Evolutionary conservation across 2,888 invertebrate species (phyloP), one percentile per base, ranked within the genome.

Genomic region (Leptura quadrifasciata): DNA sequence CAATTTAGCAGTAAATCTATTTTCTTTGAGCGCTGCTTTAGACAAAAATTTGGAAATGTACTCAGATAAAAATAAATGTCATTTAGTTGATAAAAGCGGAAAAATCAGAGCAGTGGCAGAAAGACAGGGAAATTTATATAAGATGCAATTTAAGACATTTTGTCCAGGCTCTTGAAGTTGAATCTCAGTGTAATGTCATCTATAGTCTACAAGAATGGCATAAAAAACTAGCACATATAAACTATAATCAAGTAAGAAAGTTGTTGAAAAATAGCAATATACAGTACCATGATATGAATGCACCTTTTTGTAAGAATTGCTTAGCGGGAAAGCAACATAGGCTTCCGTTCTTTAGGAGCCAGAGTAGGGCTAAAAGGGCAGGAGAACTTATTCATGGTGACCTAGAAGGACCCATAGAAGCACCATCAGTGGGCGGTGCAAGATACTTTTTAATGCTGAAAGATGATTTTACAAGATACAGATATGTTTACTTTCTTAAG

Each of bases 401-500:
- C 5, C 24, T 24, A 5, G 24, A 24, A 24, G 24, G 24, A 5
- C 24, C 24, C 5, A 24, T 24, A 24, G 35, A 35, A 35, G 35
- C 8, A 8, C 8, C 35, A 35, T 35, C 35, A 8, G 8, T 35
- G 18, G 57, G 57, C 4, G 57, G 20, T 0, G 57, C 57, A 57
- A 18, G 20, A 20, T 57, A 35, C 8, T 35, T 35, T n/a, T 35
- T 35, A 35, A 35, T 35, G 35, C 35, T 35, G 8, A 35, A 35
- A 35, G 35, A 35, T 47, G 47, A 47, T 15, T 47, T 47, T 47
- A 15, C 47, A 10, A 47, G 15, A 47, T 47, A 47, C 4, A 58
- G 58, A 58, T 58, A 21, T 58, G 24, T 58, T 21, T 58, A 21
- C 24, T 58, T 58, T 24, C 20, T 58, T 10, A 58, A 58, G 15